Evolutionary conservation across 2,888 invertebrate genomes (phyloP).

Genomic region (Perizoma flavofasciatum): DNA sequence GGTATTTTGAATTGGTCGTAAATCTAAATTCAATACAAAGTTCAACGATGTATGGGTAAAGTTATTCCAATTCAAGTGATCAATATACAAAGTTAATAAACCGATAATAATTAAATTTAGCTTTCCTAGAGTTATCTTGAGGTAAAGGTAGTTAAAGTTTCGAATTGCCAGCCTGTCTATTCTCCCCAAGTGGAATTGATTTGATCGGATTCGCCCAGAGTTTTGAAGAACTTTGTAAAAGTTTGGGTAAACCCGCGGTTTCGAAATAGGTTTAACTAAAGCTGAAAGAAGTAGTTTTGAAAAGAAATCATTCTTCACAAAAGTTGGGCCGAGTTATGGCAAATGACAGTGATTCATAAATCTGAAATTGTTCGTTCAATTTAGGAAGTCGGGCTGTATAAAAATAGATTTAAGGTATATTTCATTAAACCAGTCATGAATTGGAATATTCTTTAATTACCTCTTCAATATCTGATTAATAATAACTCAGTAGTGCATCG

Average conservation of each 20-base stretch:
- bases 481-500: too few species aligned
- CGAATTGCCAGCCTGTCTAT: slow-evolving; percentile 62
- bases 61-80: slow-evolving; percentile 8
- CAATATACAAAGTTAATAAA: slow-evolving; percentile 30
- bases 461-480: too few species aligned
- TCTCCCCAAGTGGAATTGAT: slow-evolving; percentile 73
- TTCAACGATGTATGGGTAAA: slow-evolving; percentile 18
- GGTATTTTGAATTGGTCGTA: not conserved
- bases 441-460: too few species aligned
- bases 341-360: slow-evolving; percentile 70
- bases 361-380: slow-evolving; percentile 39
- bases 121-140: slow-evolving; percentile 23
- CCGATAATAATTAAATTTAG: slow-evolving; percentile 54
- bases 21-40: slow-evolving; percentile 17
- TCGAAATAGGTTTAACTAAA: slow-evolving; percentile 71
- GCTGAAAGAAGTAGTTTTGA: slow-evolving; percentile 69
- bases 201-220: slow-evolving; percentile 68
- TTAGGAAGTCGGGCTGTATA: slow-evolving; percentile 7
- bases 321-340: slow-evolving; percentile 57
- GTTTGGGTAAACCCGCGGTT: slow-evolving; percentile 65
- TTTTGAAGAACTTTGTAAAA: slow-evolving; percentile 62
- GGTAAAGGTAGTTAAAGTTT: slow-evolving; percentile 58
- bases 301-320: slow-evolving; percentile 66
- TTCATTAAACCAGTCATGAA: not conserved
- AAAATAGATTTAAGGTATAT: not conserved